These are phyloP conservation scores for Hippoglossus hippoglossus DNA, from an alignment of 2,797 vertebrate genomes.

Conservation along the genomic window DNA sequence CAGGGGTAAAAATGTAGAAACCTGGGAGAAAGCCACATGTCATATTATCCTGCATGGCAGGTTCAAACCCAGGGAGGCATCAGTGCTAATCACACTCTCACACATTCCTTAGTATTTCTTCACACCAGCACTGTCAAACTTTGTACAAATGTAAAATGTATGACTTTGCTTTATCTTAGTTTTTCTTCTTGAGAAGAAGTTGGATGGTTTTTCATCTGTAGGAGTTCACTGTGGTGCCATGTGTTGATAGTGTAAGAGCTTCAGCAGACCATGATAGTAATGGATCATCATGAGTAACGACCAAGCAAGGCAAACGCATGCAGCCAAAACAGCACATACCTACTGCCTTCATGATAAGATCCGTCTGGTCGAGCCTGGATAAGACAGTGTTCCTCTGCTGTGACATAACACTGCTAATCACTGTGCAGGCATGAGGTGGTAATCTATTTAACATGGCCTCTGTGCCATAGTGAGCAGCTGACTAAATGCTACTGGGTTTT, in stretches of 20 bases:
- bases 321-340: background rate
- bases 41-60: too few relatives aligned
- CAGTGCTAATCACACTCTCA: too few relatives aligned
- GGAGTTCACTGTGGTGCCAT: too few relatives aligned
- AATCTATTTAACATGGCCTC: background rate
- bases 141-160: too few relatives aligned
- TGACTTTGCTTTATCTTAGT: too few relatives aligned
- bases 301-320: background rate
- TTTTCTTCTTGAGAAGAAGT: background rate
- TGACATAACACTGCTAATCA: background rate
- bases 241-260: too few relatives aligned
- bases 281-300: background rate
- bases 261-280: too few relatives aligned
- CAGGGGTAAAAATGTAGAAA: too few relatives aligned
- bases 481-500: background rate
- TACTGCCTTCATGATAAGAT: background rate
- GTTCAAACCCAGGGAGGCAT: too few relatives aligned
- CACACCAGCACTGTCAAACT: too few relatives aligned
- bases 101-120: too few relatives aligned
- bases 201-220: background rate
- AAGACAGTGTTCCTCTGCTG: background rate
- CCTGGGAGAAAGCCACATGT: too few relatives aligned
- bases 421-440: background rate
- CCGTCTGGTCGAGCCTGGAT: background rate
- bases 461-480: background rate